Conservation (phyloP, 2,888 invertebrate species). For the Caenorhabditis sp. region DNA sequence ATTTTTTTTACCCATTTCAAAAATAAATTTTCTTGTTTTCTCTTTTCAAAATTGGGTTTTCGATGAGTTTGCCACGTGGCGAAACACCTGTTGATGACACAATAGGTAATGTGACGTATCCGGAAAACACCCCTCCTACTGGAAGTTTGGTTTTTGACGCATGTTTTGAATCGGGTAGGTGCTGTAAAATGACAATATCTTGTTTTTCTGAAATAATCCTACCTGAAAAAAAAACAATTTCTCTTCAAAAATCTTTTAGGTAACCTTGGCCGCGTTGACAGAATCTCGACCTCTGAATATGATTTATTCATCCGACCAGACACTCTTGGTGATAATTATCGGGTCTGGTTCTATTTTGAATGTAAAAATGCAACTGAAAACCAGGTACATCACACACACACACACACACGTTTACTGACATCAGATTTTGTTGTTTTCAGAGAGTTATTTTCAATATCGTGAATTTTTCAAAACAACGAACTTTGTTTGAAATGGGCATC, state of each 20-base stretch:
- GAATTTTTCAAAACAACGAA: conserved; percentile 90
- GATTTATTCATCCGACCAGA: conserved; percentile 95
- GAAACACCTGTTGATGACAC: conserved; percentile 40
- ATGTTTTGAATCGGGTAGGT: conserved; percentile 74
- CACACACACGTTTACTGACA: background rate
- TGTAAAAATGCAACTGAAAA: conserved; percentile 72
- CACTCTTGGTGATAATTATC: conserved; percentile 88
- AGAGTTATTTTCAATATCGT: conserved; percentile 95
- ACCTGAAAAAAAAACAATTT: background rate
- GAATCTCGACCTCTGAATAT: conserved; percentile 78
- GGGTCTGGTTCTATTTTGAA: conserved; percentile 98
- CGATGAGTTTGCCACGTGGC: background rate
- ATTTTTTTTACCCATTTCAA: too few species aligned
- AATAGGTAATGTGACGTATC: conserved; percentile 73
- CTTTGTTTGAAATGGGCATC: conserved; percentile 87
- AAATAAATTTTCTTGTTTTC: too few species aligned
- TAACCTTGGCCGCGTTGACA: conserved; percentile 62
- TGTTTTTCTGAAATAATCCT: background rate
- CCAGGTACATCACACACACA: conserved; percentile 30
- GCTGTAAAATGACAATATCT: background rate
- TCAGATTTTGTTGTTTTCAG: conserved; percentile 76
- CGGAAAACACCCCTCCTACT: conserved; percentile 68
- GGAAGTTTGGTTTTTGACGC: conserved; percentile 75
- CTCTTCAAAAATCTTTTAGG: conserved; percentile 34
- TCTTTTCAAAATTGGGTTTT: conserved; percentile 3